A percentile compares a stretch with the other conserved stretches of the same genome.
Evolutionary conservation across 2,113 vertebrate genomes (phyloP).

Genomic region (Bubo blakistoni): DNA sequence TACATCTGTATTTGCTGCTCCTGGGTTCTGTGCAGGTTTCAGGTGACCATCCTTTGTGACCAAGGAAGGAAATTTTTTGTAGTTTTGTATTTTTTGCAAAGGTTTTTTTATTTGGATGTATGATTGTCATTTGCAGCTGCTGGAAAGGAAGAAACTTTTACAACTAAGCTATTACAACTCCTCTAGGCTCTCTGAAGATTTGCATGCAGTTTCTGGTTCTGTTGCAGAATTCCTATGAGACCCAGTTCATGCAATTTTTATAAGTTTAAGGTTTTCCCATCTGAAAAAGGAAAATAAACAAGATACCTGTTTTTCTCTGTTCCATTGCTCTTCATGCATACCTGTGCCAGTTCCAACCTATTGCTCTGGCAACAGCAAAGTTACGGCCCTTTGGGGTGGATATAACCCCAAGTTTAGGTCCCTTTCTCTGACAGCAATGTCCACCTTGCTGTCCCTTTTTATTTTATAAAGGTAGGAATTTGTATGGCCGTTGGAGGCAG

Average conservation of each 20-base stretch:
- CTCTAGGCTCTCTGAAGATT: neutral
- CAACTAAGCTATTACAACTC: neutral
- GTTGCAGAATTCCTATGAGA: neutral
- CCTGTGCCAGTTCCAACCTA: neutral
- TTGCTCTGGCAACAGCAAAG: neutral
- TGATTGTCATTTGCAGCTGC: neutral
- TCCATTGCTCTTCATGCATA: neutral
- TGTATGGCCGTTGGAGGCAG: neutral
- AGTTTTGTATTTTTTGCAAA: neutral
- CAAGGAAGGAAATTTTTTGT: neutral
- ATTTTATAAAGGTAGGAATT: neutral
- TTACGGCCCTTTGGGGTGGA: neutral
- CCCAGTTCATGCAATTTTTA: slow-evolving; percentile 3
- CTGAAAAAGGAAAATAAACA: neutral
- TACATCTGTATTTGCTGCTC: neutral
- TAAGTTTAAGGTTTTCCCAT: neutral
- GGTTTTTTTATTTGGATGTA: neutral
- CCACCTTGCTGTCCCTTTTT: neutral
- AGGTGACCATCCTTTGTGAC: neutral
- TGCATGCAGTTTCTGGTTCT: neutral
- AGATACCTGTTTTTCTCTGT: neutral
- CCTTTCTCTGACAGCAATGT: neutral
- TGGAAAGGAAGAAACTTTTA: neutral
- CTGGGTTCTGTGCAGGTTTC: neutral
- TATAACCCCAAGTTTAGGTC: neutral